A percentile compares a stretch with the other conserved stretches of the same genome.
Evolutionary conservation across 1,140 invertebrate genomes (phyloP).

Genomic region (Anthonomus grandis): DNA sequence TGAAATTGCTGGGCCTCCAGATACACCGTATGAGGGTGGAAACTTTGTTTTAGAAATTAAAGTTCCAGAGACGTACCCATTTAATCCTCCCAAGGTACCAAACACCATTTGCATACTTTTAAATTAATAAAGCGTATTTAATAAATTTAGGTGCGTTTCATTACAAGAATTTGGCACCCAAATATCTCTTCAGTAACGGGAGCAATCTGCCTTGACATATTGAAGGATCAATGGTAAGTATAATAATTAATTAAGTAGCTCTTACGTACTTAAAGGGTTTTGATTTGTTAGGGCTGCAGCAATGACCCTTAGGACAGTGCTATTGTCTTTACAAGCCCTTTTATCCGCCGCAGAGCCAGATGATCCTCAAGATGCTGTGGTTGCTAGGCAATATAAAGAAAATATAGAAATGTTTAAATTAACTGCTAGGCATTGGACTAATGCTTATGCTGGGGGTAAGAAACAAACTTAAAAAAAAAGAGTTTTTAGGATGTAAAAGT

Average conservation of each 20-base stretch:
- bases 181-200: conserved; percentile 99
- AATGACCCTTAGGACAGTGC: conserved; percentile 94
- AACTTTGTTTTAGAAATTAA: conserved; percentile 93
- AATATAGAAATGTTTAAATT: conserved; percentile 78
- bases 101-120: background rate
- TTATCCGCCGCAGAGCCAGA: conserved; percentile 92
- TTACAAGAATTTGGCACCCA: conserved; percentile 99
- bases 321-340: conserved; percentile 89
- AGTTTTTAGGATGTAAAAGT: too few species aligned
- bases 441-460: conserved; percentile 84
- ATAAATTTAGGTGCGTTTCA: conserved; percentile 74
- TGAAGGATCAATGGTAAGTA: conserved; percentile 95
- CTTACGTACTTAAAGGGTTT: too few species aligned
- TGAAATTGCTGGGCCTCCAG: conserved; percentile 88
- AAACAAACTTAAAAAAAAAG: too few species aligned
- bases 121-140: background rate
- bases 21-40: conserved; percentile 96
- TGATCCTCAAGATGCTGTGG: conserved; percentile 96
- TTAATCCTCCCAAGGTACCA: conserved; percentile 95
- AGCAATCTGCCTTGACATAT: conserved; percentile 97
- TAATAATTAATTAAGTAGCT: background rate
- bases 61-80: conserved; percentile 98
- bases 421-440: conserved; percentile 94
- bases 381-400: conserved; percentile 94
- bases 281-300: conserved; percentile 89